Evolutionary conservation across 2,888 invertebrate genomes (phyloP).

Genomic region (Crioceris asparagi): DNA sequence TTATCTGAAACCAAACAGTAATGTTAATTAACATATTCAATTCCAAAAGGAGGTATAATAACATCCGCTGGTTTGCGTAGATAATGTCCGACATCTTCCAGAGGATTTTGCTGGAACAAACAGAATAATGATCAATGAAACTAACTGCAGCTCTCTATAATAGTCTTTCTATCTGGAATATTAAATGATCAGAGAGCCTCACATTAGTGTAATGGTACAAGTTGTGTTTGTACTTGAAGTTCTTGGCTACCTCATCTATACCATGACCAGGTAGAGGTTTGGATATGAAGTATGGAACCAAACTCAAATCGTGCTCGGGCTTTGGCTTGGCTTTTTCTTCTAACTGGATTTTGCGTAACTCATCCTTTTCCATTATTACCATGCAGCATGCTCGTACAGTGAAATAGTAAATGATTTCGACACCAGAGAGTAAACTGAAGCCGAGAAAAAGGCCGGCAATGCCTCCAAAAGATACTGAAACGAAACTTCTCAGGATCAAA

Average conservation of each 20-base stretch:
- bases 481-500: too few relatives aligned
- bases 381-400: conserved; percentile 59
- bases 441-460: conserved; percentile 60
- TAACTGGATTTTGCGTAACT: conserved; percentile 40
- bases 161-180: too few relatives aligned
- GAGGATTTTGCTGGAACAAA: background rate
- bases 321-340: conserved; percentile 30
- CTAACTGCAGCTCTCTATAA: too few relatives aligned
- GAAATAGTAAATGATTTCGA: conserved; percentile 69
- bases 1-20: too few relatives aligned
- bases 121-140: too few relatives aligned
- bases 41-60: conserved; percentile 25
- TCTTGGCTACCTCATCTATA: conserved; percentile 21
- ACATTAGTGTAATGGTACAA: too few relatives aligned
- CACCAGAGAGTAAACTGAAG: conserved; percentile 64
- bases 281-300: conserved; percentile 33
- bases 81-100: too few relatives aligned
- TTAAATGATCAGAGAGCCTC: too few relatives aligned
- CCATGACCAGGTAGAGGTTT: conserved; percentile 25
- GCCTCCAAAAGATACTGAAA: conserved; percentile 53
- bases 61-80: too few relatives aligned
- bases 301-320: conserved; percentile 32
- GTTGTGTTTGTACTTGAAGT: conserved; percentile 5
- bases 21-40: conserved; percentile 22
- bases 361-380: conserved; percentile 42